Base-by-base conservation (phyloP, 2,888 invertebrate species). In the Acanthoscelides obtectus region DNA sequence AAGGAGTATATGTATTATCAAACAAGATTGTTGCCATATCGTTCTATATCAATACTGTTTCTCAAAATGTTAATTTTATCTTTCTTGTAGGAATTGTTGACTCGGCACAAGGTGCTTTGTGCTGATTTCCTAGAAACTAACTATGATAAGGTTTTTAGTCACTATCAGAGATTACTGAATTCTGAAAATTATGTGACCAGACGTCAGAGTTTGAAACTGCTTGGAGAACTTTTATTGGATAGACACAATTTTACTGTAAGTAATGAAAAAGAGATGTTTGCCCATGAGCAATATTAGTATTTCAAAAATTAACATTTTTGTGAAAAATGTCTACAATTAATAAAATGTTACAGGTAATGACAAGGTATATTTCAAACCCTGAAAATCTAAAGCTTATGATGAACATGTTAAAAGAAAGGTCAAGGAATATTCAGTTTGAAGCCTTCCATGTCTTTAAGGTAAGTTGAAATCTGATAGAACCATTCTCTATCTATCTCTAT, bases 381-480 rank as follows among this genome's bases (percentile, higher is more conserved):
- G 99, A 99, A 86, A 99, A 99, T 89, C 90, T 99, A 78, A 99
- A 99, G 87, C 90, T 99, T 79, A 99, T 99, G 99, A 99, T 99
- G 99, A 99, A 98, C 87, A 97, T 99, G 98, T 89, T 99, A 84
- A 96, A 98, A 88, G 99, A 99, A 86, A 97, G 98, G 86, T 98
- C 98, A 81, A 93, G 98, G 82, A 99, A 99, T 89, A 99, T 99
- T 84, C 99, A 99, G 88, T 99, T 99, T 88, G 99, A 99, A 90
- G 99, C 99, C 88, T 99, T 99, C 90, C 99, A 99, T 86, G 99
- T 99, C 82, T 99, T 99, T 89, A 99, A 99, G 94, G 97, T 97
- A 87, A 73, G 65, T 72, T 3, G 64, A 63, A 64, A 68, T 22
- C 21, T n/a, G n/a, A n/a, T n/a, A n/a, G n/a, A n/a, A n/a, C n/a